These are phyloP conservation scores for Onychomys leucogaster DNA, from an alignment of 2,797 vertebrate species.

Conservation along the genomic window DNA sequence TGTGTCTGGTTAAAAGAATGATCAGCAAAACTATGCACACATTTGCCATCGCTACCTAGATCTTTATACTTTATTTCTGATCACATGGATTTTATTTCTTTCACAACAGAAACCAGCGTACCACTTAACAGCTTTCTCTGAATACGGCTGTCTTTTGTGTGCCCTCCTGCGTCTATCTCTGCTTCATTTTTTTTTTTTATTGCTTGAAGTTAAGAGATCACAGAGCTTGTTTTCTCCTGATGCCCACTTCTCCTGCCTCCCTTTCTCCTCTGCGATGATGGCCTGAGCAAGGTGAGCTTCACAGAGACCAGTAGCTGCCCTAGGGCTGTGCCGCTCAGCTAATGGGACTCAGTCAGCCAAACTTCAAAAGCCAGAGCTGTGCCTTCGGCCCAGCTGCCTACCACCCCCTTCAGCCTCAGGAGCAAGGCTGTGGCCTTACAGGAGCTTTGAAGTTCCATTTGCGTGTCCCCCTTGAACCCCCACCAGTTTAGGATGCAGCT, in stretches of 20 bases:
- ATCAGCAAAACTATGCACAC: not conserved
- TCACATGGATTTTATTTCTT: constrained; percentile 43
- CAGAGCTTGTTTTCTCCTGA: not conserved
- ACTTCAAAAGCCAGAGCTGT: constrained; percentile 36
- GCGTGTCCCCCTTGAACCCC: not conserved
- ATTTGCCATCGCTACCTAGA: constrained; percentile 31
- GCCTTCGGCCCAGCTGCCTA: not conserved
- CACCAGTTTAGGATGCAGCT: constrained; percentile 25
- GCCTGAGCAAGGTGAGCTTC: not conserved
- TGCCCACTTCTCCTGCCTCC: not conserved
- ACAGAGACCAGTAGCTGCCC: not conserved
- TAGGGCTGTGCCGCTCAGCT: not conserved
- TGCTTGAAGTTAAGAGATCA: constrained; percentile 41
- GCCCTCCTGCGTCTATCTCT: not conserved
- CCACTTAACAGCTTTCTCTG: not conserved
- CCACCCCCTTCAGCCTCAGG: not conserved
- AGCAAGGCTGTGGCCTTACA: not conserved
- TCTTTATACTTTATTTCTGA: constrained; percentile 8
- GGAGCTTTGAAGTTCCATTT: constrained; percentile 57
- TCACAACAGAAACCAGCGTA: not conserved
- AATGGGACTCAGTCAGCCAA: not conserved
- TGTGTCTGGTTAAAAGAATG: constrained; percentile 27
- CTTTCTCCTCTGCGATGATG: not conserved
- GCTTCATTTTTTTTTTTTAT: not conserved
- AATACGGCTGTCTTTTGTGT: constrained; percentile 28